Percentiles rank a stretch among this genome's conserved stretches.
phyloP scores from a whole-genome alignment of 2,797 vertebrate genomes.

The Eulemur mongoz region DNA sequence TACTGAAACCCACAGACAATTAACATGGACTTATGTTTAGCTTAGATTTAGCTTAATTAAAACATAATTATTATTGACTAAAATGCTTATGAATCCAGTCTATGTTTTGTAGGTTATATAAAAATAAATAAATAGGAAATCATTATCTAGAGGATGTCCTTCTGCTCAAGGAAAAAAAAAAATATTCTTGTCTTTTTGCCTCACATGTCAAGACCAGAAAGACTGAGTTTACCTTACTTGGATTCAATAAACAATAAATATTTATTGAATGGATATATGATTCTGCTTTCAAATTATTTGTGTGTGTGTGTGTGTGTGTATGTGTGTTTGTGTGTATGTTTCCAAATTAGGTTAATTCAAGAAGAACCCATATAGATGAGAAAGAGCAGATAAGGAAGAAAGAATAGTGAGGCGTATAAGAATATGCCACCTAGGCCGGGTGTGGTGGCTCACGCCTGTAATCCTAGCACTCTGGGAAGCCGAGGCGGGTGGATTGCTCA shows the following conservation, averaged over 20 bases:
- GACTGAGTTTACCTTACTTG: background rate
- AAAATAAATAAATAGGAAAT: background rate
- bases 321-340: too few species aligned
- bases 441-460: too few species aligned
- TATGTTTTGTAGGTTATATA: background rate
- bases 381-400: background rate
- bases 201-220: background rate
- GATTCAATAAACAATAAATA: background rate
- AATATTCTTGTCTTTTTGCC: background rate
- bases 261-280: background rate
- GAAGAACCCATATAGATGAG: background rate
- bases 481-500: too few species aligned
- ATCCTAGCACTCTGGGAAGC: too few species aligned
- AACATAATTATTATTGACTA: background rate
- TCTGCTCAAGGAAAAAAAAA: background rate
- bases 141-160: background rate
- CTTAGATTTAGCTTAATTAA: background rate
- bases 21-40: background rate
- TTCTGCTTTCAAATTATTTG: background rate
- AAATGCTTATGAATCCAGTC: background rate
- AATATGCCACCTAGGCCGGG: too few species aligned
- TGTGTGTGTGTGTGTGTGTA: background rate
- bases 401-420: background rate
- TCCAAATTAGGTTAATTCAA: background rate
- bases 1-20: background rate